Percentiles rank a stretch among this genome's conserved stretches.
Evolutionary conservation across 2,888 invertebrate genomes (phyloP).

Genomic region (Kryphioiulus occultus): DNA sequence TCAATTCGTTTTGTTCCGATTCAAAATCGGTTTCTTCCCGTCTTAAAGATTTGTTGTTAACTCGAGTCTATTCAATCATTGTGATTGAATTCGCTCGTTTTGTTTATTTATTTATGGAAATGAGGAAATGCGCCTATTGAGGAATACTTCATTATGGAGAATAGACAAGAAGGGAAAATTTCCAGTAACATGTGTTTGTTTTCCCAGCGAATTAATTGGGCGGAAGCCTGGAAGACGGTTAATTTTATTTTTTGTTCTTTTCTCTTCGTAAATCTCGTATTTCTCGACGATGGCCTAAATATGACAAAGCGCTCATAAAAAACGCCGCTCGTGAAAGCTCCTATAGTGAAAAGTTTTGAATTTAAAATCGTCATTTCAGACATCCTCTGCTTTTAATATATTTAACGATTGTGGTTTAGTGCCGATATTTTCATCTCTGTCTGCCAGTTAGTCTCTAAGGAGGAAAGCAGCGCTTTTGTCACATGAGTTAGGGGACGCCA

Average conservation of each 20-base stretch:
- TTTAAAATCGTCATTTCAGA: neutral
- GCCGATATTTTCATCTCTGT: neutral
- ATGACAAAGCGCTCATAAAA: neutral
- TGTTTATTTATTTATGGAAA: slow-evolving; percentile 35
- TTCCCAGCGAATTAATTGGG: slow-evolving; percentile 24
- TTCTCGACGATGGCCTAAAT: neutral
- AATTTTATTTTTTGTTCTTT: neutral
- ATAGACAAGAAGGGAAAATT: neutral
- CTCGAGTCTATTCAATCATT: neutral
- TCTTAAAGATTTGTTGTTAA: slow-evolving; percentile 12
- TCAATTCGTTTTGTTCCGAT: neutral
- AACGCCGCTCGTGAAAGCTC: neutral
- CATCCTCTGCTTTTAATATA: slow-evolving; percentile 3
- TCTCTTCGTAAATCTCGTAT: neutral
- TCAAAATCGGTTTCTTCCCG: neutral
- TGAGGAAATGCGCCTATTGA: neutral
- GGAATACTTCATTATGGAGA: neutral
- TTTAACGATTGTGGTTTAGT: neutral
- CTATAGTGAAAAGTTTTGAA: neutral
- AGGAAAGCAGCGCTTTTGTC: no score
- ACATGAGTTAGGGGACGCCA: no score
- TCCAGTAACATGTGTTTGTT: neutral
- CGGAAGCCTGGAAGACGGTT: neutral
- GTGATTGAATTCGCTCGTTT: slow-evolving; percentile 17
- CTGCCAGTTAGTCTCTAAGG: neutral